Conservation (phyloP, 2,113 vertebrate genomes). For the Bagarius yarrelli region DNA sequence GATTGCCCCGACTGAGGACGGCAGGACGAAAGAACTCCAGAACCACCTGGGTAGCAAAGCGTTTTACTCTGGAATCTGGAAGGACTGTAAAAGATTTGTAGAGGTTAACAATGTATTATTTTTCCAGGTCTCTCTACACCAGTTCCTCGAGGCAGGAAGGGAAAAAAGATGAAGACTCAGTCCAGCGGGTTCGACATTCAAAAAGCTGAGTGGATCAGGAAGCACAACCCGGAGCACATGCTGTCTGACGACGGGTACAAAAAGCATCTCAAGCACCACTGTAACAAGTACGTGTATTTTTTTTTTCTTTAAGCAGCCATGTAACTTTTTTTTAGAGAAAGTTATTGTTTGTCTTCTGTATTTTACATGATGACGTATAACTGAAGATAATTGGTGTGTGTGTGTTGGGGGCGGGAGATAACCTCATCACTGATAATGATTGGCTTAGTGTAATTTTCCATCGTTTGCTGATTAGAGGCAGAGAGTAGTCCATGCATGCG, state of each 20-base stretch:
- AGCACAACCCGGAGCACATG: slow-evolving; percentile 96
- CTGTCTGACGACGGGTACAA: slow-evolving; percentile 98
- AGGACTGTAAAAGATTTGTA: not conserved
- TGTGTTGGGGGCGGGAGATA: too few species aligned
- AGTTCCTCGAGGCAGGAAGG: slow-evolving; percentile 93
- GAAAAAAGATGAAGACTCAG: slow-evolving; percentile 96
- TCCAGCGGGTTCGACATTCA: slow-evolving; percentile 96
- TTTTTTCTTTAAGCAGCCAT: not conserved
- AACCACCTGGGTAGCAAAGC: slow-evolving; percentile 84
- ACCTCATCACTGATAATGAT: too few species aligned
- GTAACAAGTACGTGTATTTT: slow-evolving; percentile 87
- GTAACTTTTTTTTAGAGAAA: not conserved
- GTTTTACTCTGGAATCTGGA: not conserved
- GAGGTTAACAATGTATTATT: not conserved
- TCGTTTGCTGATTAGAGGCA: too few species aligned
- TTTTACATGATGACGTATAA: not conserved
- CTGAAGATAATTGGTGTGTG: too few species aligned
- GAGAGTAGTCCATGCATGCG: too few species aligned
- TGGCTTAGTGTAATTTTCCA: too few species aligned
- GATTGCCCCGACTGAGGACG: slow-evolving; percentile 92
- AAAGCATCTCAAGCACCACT: slow-evolving; percentile 98
- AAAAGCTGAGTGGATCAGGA: slow-evolving; percentile 97
- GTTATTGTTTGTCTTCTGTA: not conserved
- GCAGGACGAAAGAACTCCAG: slow-evolving; percentile 89
- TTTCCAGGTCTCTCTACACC: slow-evolving; percentile 90